A percentile compares a stretch with the other conserved stretches of the same genome.
Conservation (phyloP, 2,888 invertebrate genomes). For the Oxytorus armatus region DNA sequence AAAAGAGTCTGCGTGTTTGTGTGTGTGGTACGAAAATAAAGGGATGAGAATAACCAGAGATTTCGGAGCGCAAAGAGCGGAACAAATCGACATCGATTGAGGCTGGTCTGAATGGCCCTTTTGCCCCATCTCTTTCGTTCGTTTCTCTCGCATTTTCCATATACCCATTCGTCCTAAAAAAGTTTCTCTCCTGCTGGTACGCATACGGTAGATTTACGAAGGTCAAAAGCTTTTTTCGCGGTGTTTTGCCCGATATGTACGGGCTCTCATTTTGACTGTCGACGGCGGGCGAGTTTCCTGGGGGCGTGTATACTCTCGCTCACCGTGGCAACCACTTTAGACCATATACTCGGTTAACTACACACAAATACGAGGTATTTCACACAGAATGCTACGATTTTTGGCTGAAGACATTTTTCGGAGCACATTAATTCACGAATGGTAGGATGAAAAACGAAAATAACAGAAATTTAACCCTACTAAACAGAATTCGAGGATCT, state of each 20-base stretch:
- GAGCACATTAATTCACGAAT: neutral
- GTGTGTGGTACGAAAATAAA: constrained; percentile 49
- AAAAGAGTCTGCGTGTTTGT: constrained; percentile 29
- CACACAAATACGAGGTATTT: constrained; percentile 16
- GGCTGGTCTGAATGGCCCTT: constrained; percentile 38
- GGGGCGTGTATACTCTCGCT: constrained; percentile 53
- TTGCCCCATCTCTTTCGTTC: constrained; percentile 29
- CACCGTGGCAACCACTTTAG: constrained; percentile 54
- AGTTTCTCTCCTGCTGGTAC: constrained; percentile 12
- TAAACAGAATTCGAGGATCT: too few relatives aligned
- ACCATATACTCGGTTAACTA: constrained; percentile 7
- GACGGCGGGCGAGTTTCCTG: constrained; percentile 49
- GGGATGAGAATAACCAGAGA: constrained; percentile 67
- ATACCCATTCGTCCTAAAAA: constrained; percentile 21
- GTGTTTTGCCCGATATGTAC: constrained; percentile 28
- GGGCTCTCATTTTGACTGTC: constrained; percentile 48
- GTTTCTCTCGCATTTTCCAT: constrained; percentile 21
- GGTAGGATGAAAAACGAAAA: too few relatives aligned
- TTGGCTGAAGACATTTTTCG: neutral
- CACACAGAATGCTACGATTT: constrained; percentile 3
- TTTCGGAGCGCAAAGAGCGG: constrained; percentile 59
- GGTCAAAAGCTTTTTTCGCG: constrained; percentile 61
- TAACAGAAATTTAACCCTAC: too few relatives aligned
- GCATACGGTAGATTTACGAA: constrained; percentile 32
- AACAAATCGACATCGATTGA: constrained; percentile 62